phyloP scores from a whole-genome alignment of 2,888 invertebrate species.

The Cerastis leucographa region DNA sequence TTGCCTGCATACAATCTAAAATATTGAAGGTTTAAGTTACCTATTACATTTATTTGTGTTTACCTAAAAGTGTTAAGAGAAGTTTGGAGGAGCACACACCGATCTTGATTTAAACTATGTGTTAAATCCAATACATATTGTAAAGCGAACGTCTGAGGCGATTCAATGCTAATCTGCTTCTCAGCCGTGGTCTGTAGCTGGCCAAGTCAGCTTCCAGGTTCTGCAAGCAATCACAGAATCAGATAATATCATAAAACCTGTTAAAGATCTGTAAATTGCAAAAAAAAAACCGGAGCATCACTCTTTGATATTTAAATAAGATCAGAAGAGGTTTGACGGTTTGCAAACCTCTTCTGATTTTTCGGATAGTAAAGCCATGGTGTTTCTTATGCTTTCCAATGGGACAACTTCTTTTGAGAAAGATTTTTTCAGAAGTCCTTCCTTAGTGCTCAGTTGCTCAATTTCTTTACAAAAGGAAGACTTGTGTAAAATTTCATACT shows the following conservation, averaged over 20 bases:
- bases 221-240: conserved; percentile 46
- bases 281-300: not conserved
- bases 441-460: not conserved
- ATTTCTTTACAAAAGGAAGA: not conserved
- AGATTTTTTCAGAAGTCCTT: not conserved
- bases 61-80: not conserved
- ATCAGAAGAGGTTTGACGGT: not conserved
- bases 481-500: not conserved
- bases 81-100: not conserved
- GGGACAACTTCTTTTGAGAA: not conserved
- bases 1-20: not conserved
- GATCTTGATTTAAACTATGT: not conserved
- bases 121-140: not conserved
- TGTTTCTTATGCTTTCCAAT: too few relatives aligned
- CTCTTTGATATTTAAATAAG: too few relatives aligned
- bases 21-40: not conserved
- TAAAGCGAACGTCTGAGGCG: conserved; percentile 16
- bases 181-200: conserved; percentile 33
- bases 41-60: not conserved
- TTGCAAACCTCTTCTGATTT: too few relatives aligned
- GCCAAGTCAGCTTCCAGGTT: conserved; percentile 41
- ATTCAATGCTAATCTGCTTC: conserved; percentile 24
- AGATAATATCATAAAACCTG: conserved; percentile 7
- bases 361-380: not conserved
- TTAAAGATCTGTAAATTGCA: not conserved